Percentiles rank a stretch among this genome's conserved stretches.
These are phyloP conservation scores for Embiotoca jacksoni DNA, from an alignment of 2,113 vertebrate species.

Conservation along the genomic window DNA sequence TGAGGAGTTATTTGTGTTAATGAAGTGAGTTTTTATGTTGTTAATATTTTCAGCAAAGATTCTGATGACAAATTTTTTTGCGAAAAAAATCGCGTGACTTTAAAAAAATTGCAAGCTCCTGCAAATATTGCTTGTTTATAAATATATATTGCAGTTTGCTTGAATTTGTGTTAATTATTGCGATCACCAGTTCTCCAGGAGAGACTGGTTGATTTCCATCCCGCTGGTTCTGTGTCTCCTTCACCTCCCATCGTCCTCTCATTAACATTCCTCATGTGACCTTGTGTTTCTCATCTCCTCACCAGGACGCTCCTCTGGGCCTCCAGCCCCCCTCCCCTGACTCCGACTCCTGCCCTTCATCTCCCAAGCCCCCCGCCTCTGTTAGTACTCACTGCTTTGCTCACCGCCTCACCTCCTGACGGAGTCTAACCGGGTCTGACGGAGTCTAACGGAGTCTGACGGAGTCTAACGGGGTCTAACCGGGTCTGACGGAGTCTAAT, in stretches of 20 bases:
- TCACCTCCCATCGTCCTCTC: conserved; percentile 44
- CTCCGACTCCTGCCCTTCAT: conserved; percentile 90
- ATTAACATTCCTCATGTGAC: conserved; percentile 59
- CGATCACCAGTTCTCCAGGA: too few relatives aligned
- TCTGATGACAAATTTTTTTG: too few relatives aligned
- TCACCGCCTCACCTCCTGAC: not conserved
- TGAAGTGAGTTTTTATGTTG: too few relatives aligned
- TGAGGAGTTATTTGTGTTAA: too few relatives aligned
- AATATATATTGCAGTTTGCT: too few relatives aligned
- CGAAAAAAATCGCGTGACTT: too few relatives aligned
- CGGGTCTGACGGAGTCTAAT: not conserved
- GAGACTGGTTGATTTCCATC: too few relatives aligned
- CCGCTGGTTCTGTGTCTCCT: conserved; percentile 1
- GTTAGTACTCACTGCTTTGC: conserved; percentile 87
- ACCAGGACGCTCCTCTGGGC: conserved; percentile 86
- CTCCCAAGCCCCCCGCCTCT: conserved; percentile 91
- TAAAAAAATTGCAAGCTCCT: too few relatives aligned
- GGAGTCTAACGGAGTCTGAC: not conserved
- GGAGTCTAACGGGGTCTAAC: not conserved
- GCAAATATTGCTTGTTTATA: too few relatives aligned
- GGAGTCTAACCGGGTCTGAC: not conserved
- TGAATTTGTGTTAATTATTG: too few relatives aligned
- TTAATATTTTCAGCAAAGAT: too few relatives aligned
- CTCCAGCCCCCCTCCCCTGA: conserved; percentile 88
- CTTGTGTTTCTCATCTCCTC: conserved; percentile 62